These are phyloP conservation scores for Andrena camellia DNA, from an alignment of 2,888 invertebrate genomes.

Conservation along the genomic window DNA sequence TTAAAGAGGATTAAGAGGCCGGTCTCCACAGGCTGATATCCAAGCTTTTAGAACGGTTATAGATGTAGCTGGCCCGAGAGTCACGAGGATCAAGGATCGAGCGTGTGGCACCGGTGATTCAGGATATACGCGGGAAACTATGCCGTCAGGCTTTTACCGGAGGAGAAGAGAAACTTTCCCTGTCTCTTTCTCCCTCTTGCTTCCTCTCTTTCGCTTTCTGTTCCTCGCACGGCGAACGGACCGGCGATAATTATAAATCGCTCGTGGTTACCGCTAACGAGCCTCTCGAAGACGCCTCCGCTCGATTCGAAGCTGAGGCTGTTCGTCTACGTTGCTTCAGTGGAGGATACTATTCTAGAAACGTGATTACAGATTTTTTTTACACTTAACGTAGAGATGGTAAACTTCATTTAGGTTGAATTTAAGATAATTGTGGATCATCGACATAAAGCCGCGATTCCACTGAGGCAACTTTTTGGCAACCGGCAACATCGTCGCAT, in stretches of 20 bases:
- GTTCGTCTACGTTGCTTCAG: neutral
- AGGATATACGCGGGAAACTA: constrained; percentile 42
- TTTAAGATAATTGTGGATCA: too few species aligned
- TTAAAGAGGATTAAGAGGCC: constrained; percentile 58
- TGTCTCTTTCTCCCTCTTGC: neutral
- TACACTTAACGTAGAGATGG: neutral
- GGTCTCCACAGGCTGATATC: constrained; percentile 29
- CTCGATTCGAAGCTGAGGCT: constrained; percentile 18
- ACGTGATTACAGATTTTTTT: constrained; percentile 11
- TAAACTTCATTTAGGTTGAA: neutral
- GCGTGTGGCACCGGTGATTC: constrained; percentile 41
- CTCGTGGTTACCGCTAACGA: constrained; percentile 55
- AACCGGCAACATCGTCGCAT: too few species aligned
- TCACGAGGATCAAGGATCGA: constrained; percentile 38
- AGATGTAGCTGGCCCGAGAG: constrained; percentile 29
- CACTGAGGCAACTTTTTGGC: too few species aligned
- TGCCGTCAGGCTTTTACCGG: constrained; percentile 18
- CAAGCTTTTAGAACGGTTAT: constrained; percentile 27
- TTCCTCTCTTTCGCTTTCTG: neutral
- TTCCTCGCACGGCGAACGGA: constrained; percentile 15
- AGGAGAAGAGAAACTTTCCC: constrained; percentile 1
- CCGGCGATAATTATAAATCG: constrained; percentile 63
- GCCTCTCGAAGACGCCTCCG: constrained; percentile 49
- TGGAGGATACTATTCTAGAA: constrained; percentile 17
- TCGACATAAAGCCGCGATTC: too few species aligned